Evolutionary conservation across 2,113 vertebrate species (phyloP).

Genomic region (Forbesichthys papilliferus): DNA sequence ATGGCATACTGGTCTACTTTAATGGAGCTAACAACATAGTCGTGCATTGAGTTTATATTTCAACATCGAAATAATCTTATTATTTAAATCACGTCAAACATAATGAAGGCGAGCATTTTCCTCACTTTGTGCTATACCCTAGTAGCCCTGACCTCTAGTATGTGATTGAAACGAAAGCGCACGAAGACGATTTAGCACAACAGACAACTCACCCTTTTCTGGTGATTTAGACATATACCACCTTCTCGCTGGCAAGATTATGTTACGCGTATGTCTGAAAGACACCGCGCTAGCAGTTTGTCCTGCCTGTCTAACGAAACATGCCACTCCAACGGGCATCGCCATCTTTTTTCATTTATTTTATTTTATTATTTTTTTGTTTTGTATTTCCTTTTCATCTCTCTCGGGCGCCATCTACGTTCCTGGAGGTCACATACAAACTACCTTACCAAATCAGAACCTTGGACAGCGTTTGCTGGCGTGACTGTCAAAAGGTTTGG

Average conservation of each 20-base stretch:
- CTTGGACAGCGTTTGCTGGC: slow-evolving; percentile 40
- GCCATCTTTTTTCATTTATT: slow-evolving; percentile 71
- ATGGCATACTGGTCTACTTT: no score
- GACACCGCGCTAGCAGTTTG: slow-evolving; percentile 33
- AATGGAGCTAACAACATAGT: no score
- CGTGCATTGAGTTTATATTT: no score
- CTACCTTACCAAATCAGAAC: slow-evolving; percentile 30
- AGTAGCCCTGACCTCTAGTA: slow-evolving; percentile 39
- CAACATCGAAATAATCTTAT: no score
- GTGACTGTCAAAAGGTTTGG: no score
- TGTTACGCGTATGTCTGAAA: slow-evolving; percentile 9
- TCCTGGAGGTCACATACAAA: slow-evolving; percentile 33
- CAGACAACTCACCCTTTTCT: slow-evolving; percentile 61
- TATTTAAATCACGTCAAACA: no score
- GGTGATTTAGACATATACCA: slow-evolving; percentile 47
- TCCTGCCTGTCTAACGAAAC: slow-evolving; percentile 43
- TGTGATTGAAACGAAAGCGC: neutral
- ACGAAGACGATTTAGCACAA: neutral
- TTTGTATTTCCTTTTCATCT: no score
- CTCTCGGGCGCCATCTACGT: slow-evolving; percentile 36
- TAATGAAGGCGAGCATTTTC: no score
- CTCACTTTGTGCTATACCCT: neutral
- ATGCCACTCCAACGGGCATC: slow-evolving; percentile 1
- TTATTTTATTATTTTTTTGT: slow-evolving; percentile 1
- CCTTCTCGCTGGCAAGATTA: slow-evolving; percentile 27